Conservation (phyloP, 2,797 vertebrate genomes). For the Smutsia gigantea region DNA sequence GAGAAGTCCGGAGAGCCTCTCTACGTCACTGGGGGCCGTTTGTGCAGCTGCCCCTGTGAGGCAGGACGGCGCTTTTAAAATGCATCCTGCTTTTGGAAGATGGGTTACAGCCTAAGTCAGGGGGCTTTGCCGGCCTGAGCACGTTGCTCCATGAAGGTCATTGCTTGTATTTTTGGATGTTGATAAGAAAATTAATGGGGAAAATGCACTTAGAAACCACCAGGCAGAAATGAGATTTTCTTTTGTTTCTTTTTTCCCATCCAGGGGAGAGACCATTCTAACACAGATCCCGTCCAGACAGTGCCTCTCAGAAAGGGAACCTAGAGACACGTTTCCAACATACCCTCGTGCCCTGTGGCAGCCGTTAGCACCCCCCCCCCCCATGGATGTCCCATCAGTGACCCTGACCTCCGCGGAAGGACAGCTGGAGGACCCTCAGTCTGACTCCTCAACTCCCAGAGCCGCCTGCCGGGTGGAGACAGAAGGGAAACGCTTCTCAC, state of each 20-base stretch:
- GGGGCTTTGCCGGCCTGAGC: neutral
- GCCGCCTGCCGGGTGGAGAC: conserved; percentile 68
- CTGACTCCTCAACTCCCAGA: conserved; percentile 71
- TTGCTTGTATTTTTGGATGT: too few relatives aligned
- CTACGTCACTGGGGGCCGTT: neutral
- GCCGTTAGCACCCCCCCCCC: conserved; percentile 82
- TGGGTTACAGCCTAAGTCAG: neutral
- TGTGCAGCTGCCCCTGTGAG: neutral
- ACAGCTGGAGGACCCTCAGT: conserved; percentile 79
- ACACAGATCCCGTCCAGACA: conserved; percentile 90
- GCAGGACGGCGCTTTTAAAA: neutral
- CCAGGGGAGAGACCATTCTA: conserved; percentile 93
- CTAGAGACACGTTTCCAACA: conserved; percentile 88
- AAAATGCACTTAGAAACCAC: neutral
- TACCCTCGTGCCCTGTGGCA: conserved; percentile 87
- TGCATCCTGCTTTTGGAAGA: neutral
- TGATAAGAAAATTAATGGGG: neutral
- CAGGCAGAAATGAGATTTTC: conserved; percentile 69
- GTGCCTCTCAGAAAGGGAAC: conserved; percentile 95
- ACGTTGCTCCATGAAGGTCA: accelerated
- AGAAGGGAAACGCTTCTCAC: conserved; percentile 60
- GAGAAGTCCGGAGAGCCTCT: neutral
- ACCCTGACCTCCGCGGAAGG: conserved; percentile 65
- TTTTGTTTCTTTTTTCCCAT: conserved; percentile 75
- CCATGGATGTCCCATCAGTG: conserved; percentile 64